A percentile compares a stretch with the other conserved stretches of the same genome.
These are phyloP conservation scores for Acrobeloides nanus DNA, from an alignment of 2,888 invertebrate genomes.

Conservation along the genomic window DNA sequence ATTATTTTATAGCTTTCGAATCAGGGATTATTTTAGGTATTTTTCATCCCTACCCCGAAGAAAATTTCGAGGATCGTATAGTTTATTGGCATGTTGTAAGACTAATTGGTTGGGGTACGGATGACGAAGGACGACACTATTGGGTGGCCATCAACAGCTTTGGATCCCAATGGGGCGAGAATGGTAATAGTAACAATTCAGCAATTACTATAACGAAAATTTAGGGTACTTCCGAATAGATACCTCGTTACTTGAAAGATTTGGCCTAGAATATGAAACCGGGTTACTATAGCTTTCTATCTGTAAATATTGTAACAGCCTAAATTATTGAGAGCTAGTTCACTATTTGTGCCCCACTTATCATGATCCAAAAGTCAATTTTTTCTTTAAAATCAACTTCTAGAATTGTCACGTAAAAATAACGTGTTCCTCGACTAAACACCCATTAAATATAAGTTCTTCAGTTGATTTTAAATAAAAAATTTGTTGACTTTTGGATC, in stretches of 20 bases:
- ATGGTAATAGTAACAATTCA: slow-evolving; percentile 25
- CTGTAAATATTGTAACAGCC: no score
- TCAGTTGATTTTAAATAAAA: no score
- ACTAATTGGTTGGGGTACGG: slow-evolving; percentile 50
- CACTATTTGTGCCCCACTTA: no score
- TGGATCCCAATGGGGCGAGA: slow-evolving; percentile 50
- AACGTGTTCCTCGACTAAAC: no score
- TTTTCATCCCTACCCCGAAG: slow-evolving; percentile 46
- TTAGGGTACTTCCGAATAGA: slow-evolving; percentile 49
- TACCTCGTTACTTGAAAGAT: slow-evolving; percentile 45
- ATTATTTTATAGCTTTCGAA: background rate
- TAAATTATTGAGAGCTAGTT: no score
- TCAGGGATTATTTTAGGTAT: slow-evolving; percentile 29
- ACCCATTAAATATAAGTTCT: no score
- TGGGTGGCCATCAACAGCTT: slow-evolving; percentile 51
- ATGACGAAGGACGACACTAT: slow-evolving; percentile 37
- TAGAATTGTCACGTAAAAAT: no score
- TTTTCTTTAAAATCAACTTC: no score
- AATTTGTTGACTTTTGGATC: no score
- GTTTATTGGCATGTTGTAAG: slow-evolving; percentile 52
- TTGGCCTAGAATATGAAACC: slow-evolving; percentile 50
- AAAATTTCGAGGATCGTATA: slow-evolving; percentile 45
- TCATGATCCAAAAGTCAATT: no score
- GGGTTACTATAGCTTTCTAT: slow-evolving; percentile 25
- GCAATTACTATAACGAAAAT: slow-evolving; percentile 10